phyloP scores from a whole-genome alignment of 2,888 invertebrate species.

The Polymixis flavicincta region DNA sequence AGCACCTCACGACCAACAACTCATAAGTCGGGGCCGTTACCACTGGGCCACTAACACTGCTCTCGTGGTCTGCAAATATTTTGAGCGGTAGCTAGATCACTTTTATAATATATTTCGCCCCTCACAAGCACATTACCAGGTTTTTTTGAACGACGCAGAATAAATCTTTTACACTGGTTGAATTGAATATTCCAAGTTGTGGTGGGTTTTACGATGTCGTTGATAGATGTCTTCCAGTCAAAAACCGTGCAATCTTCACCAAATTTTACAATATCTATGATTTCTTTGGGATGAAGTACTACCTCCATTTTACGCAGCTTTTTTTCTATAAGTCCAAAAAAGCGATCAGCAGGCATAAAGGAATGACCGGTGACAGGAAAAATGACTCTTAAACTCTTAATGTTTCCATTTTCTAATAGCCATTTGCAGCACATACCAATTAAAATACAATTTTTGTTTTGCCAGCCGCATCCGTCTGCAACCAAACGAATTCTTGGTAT shows the following conservation, averaged over 20 bases:
- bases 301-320: conserved; percentile 43
- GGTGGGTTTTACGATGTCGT: conserved; percentile 46
- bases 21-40: too few relatives aligned
- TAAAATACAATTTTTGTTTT: conserved; percentile 55
- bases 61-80: conserved; percentile 34
- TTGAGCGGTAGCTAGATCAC: conserved; percentile 33
- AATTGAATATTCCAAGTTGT: conserved; percentile 52
- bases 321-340: conserved; percentile 54
- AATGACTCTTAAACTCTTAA: conserved; percentile 8
- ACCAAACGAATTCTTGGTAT: conserved; percentile 51
- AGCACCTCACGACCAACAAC: too few relatives aligned
- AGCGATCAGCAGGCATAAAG: conserved; percentile 48
- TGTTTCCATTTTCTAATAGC: not conserved
- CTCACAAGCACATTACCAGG: conserved; percentile 46
- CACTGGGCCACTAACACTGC: too few relatives aligned
- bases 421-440: conserved; percentile 32
- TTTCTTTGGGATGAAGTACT: conserved; percentile 28
- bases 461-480: conserved; percentile 56
- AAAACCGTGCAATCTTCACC: conserved; percentile 2
- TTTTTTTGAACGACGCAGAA: conserved; percentile 39
- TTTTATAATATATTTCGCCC: conserved; percentile 52
- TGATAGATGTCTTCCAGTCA: conserved; percentile 31
- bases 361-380: conserved; percentile 37
- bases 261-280: conserved; percentile 8
- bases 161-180: conserved; percentile 55